phyloP scores from a whole-genome alignment of 2,797 vertebrate genomes.

The Fundulus diaphanus region DNA sequence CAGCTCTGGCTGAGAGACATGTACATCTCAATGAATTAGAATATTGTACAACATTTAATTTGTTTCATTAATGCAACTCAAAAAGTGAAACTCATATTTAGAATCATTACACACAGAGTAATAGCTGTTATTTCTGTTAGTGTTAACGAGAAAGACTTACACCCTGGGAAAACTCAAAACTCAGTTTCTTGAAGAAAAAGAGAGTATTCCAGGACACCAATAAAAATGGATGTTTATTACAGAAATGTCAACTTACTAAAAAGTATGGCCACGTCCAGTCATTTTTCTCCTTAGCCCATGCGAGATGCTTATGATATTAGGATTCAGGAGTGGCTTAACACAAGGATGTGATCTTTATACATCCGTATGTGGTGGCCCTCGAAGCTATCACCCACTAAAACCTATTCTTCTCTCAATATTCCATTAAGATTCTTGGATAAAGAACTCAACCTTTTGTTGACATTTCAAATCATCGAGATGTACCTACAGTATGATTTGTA shows the following conservation, averaged over 20 bases:
- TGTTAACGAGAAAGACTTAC: no score
- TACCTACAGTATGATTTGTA: not conserved
- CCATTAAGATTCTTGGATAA: not conserved
- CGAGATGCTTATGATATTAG: no score
- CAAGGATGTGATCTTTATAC: no score
- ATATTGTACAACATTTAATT: no score
- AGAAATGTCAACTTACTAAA: not conserved
- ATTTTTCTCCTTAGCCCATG: no score
- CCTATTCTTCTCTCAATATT: not conserved
- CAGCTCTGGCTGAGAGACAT: not conserved
- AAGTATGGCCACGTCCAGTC: no score
- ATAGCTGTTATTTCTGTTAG: no score
- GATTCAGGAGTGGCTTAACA: no score
- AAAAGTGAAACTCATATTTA: not conserved
- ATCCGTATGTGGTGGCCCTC: no score
- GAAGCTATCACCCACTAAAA: no score
- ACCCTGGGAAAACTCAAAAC: no score
- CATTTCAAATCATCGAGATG: not conserved
- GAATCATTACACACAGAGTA: not conserved
- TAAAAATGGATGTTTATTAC: not conserved
- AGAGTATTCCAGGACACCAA: not conserved
- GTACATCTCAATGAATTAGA: not conserved
- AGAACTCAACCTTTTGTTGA: not conserved
- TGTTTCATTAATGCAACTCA: not conserved
- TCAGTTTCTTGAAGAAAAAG: not conserved